Evolutionary conservation across 1,140 invertebrate genomes (phyloP), one percentile per base, ranked within the genome.

Genomic region (Drosophila lini): DNA sequence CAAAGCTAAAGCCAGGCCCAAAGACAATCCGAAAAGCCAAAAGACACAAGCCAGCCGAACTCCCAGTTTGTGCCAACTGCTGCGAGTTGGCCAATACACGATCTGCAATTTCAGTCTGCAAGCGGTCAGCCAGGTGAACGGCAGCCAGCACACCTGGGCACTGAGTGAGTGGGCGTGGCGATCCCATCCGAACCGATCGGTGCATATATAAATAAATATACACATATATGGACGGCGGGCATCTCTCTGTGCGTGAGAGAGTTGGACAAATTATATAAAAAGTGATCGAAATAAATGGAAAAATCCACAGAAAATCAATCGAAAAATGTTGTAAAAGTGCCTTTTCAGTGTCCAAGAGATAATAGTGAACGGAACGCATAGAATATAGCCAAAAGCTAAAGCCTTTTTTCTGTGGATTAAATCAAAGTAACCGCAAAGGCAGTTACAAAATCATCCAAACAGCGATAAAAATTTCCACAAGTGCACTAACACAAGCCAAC

Each of bases 41-140:
- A 67, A 71, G 55, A 52, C 68, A 61, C 38, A 42, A 75, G 65
- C 38, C 62, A 69, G 47, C 71, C 74, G 74, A 76, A 76, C 75
- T 68, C 73, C 74, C 74, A 76, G 57, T 74, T 89, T 78, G 77
- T 88, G 83, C 80, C 83, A 88, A 88, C 76, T 40, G 68, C 76
- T 44, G 68, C 65, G 69, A 68, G 83, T 89, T 91, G 84, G 89
- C 89, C 89, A 91, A 89, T 81, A 77, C 52, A 55, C 89, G 75
- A 78, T 90, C 79, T 91, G 81, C 89, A 86, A 91, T 82, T 89
- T 91, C 74, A 91, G 89, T 91, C 89, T 91, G 89, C 89, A 91
- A 90, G 81, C 85, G 89, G 90, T 91, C 79, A 86, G 89, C 80
- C 74, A 82, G 73, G 89, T 91, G 89, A 90, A 89, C 89, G 89